phyloP scores from a whole-genome alignment of 2,888 invertebrate species.

The Crepidodera aurea region DNA sequence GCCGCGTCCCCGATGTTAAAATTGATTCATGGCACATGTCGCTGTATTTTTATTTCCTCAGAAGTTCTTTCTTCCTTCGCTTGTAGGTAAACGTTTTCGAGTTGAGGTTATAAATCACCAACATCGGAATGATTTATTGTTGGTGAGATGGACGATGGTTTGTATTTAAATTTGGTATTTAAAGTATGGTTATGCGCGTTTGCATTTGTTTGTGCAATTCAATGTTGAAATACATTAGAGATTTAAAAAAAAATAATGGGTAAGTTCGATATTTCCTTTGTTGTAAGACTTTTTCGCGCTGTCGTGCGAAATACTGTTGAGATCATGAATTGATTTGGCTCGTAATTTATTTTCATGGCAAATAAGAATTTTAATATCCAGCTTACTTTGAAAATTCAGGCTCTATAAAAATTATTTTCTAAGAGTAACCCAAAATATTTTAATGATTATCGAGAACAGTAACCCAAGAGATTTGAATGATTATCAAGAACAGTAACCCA shows the following conservation, averaged over 20 bases:
- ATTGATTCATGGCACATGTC: slow-evolving; percentile 29
- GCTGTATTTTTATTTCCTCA: slow-evolving; percentile 14
- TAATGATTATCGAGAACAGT: background rate
- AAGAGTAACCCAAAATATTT: no score
- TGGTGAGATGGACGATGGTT: slow-evolving; percentile 19
- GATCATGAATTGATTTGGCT: no score
- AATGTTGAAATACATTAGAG: no score
- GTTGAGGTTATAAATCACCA: slow-evolving; percentile 26
- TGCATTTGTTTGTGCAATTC: no score
- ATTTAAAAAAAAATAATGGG: no score
- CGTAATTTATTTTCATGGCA: no score
- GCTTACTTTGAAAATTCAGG: no score
- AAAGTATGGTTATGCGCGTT: slow-evolving; percentile 18
- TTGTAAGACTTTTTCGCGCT: no score
- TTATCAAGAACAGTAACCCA: background rate
- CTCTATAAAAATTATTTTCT: no score
- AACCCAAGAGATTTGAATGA: background rate
- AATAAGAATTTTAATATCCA: no score
- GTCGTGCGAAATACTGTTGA: no score
- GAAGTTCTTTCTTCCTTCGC: slow-evolving; percentile 4
- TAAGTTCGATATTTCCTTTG: no score
- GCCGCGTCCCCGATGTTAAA: slow-evolving; percentile 19
- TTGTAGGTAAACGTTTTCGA: slow-evolving; percentile 19
- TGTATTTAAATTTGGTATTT: slow-evolving; percentile 36
- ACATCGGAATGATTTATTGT: slow-evolving; percentile 25